phyloP scores from a whole-genome alignment of 2,888 invertebrate genomes.

The Lepidonotus clava region DNA sequence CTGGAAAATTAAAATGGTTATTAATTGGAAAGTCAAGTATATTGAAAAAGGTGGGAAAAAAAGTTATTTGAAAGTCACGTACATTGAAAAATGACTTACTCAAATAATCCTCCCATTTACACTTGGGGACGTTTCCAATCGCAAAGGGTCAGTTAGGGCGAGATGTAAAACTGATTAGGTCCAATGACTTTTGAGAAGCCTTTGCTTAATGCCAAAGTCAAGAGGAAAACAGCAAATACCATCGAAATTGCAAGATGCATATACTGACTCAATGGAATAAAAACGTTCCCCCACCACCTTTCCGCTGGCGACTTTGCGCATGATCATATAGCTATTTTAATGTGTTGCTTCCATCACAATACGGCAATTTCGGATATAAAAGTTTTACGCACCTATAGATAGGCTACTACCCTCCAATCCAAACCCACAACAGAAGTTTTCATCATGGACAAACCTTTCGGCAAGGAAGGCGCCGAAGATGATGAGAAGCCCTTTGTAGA shows the following conservation, averaged over 20 bases:
- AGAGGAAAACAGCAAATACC: too few relatives aligned
- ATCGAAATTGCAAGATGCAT: too few relatives aligned
- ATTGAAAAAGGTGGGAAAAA: not conserved
- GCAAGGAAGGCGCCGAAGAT: conserved; percentile 71
- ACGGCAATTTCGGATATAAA: not conserved
- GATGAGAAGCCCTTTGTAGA: conserved; percentile 69
- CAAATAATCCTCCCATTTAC: not conserved
- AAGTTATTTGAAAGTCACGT: not conserved
- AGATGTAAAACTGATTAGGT: too few relatives aligned
- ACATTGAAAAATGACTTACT: not conserved
- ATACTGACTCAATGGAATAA: too few relatives aligned
- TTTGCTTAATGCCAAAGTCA: too few relatives aligned
- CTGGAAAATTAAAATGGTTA: not conserved
- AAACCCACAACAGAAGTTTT: not conserved
- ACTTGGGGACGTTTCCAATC: too few relatives aligned
- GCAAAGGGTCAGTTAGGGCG: too few relatives aligned
- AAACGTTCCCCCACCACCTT: not conserved
- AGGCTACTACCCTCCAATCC: not conserved
- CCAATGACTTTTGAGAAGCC: too few relatives aligned
- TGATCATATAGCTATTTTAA: not conserved
- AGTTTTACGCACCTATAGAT: not conserved
- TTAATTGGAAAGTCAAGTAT: not conserved
- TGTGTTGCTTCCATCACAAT: not conserved
- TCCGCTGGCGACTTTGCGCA: not conserved
- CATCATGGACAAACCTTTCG: conserved; percentile 62